Evolutionary conservation across 2,797 vertebrate species (phyloP).

Genomic region (Paedocypris micromegethes): DNA sequence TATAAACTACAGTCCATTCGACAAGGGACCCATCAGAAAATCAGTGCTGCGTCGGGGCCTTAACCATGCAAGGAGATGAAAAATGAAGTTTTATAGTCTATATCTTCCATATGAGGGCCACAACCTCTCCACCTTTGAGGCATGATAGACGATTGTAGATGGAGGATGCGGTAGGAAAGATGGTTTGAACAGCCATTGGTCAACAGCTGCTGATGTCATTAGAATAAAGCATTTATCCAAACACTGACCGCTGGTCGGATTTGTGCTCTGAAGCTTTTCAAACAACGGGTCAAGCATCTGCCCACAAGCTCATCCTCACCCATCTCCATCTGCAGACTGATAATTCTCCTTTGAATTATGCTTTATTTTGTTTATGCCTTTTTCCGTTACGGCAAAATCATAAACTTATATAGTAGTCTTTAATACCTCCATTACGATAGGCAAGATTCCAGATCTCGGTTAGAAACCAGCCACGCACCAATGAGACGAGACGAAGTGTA

Average conservation of each 20-base stretch:
- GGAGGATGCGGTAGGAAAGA: slow-evolving; percentile 23
- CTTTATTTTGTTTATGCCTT: not conserved
- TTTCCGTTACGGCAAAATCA: slow-evolving; percentile 1
- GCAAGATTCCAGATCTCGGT: slow-evolving; percentile 52
- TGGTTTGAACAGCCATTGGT: slow-evolving; percentile 38
- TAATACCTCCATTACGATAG: slow-evolving; percentile 35
- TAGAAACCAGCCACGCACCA: slow-evolving; percentile 51
- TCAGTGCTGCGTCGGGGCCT: slow-evolving; percentile 46
- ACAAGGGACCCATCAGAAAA: slow-evolving; percentile 57
- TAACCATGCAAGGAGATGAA: slow-evolving; percentile 60
- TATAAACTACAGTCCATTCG: slow-evolving; percentile 42
- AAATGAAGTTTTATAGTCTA: slow-evolving; percentile 64
- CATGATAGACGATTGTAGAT: slow-evolving; percentile 33
- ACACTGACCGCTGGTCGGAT: no score
- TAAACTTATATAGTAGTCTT: slow-evolving; percentile 7
- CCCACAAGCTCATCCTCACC: not conserved
- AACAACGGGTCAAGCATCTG: no score
- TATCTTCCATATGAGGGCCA: slow-evolving; percentile 60
- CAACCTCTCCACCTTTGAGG: slow-evolving; percentile 8
- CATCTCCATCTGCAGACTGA: slow-evolving; percentile 15
- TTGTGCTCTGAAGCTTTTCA: no score
- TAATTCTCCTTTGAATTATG: slow-evolving; percentile 4
- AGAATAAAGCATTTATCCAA: not conserved
- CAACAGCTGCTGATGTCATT: slow-evolving; percentile 42
- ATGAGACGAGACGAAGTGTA: slow-evolving; percentile 54